Percentiles rank a stretch among this genome's conserved stretches.
Conservation (phyloP, 2,113 vertebrate genomes). For the Origma solitaria region DNA sequence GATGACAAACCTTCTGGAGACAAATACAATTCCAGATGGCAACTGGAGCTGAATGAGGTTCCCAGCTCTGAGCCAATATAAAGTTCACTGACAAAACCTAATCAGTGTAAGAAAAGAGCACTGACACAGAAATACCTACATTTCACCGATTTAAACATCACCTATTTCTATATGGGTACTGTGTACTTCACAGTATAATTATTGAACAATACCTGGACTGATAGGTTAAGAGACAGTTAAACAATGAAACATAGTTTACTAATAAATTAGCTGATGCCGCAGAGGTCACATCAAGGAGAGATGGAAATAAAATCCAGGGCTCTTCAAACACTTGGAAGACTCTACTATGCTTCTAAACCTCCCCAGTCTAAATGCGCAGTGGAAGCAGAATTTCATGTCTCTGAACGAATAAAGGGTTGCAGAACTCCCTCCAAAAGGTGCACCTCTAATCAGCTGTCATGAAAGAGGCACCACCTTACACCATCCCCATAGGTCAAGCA, state of each 20-base stretch:
- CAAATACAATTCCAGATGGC: conserved; percentile 36
- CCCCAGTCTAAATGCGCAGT: neutral
- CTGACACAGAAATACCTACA: neutral
- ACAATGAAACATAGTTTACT: neutral
- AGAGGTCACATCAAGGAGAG: neutral
- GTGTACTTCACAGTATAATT: neutral
- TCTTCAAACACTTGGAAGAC: neutral
- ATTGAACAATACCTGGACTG: neutral
- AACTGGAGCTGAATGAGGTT: conserved; percentile 19
- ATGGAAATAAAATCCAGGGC: neutral
- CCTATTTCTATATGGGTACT: neutral
- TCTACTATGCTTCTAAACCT: neutral
- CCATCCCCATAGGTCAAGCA: neutral
- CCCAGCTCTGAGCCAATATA: neutral
- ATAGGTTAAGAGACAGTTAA: neutral
- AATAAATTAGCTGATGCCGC: neutral
- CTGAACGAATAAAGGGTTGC: neutral
- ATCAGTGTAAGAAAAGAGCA: neutral
- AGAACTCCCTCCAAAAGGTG: neutral
- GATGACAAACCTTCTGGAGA: conserved; percentile 33
- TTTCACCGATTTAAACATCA: neutral
- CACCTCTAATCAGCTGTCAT: neutral
- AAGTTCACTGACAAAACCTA: neutral
- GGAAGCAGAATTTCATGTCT: neutral
- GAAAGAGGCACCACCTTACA: neutral